Evolutionary conservation across 1,140 invertebrate species (phyloP).

Genomic region (Holcopasites calliopsidis): DNA sequence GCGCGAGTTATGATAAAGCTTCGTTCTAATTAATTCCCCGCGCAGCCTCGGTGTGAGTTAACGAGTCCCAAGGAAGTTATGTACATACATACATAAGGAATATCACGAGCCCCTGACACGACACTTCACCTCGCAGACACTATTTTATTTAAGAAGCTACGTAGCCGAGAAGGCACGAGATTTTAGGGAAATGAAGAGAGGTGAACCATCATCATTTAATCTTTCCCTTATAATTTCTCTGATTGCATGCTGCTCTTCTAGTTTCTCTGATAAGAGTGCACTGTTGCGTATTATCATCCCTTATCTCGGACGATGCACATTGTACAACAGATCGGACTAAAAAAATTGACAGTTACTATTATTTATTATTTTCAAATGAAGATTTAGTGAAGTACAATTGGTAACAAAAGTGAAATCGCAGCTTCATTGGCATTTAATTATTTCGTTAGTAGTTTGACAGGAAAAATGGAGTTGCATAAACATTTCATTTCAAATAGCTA

Average conservation of each 20-base stretch:
- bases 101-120: conserved; percentile 23
- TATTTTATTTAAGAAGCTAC: conserved; percentile 26
- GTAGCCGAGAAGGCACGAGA: background rate
- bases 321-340: no score
- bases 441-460: no score
- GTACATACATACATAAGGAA: no score
- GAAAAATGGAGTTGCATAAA: no score
- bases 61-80: conserved; percentile 4
- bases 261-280: conserved; percentile 41
- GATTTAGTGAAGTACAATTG: no score
- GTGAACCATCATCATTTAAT: conserved; percentile 21
- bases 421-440: no score
- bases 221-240: conserved; percentile 39
- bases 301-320: conserved; percentile 11
- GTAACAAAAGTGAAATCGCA: no score
- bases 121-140: conserved; percentile 10
- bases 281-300: conserved; percentile 5
- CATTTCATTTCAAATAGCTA: no score
- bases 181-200: conserved; percentile 25
- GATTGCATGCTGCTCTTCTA: conserved; percentile 29
- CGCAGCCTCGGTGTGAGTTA: conserved; percentile 3
- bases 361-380: no score
- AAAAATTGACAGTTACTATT: no score
- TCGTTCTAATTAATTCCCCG: conserved; percentile 17
- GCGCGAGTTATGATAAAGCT: conserved; percentile 13